phyloP scores from a whole-genome alignment of 2,888 invertebrate species.

The Octonoba sinensis region DNA sequence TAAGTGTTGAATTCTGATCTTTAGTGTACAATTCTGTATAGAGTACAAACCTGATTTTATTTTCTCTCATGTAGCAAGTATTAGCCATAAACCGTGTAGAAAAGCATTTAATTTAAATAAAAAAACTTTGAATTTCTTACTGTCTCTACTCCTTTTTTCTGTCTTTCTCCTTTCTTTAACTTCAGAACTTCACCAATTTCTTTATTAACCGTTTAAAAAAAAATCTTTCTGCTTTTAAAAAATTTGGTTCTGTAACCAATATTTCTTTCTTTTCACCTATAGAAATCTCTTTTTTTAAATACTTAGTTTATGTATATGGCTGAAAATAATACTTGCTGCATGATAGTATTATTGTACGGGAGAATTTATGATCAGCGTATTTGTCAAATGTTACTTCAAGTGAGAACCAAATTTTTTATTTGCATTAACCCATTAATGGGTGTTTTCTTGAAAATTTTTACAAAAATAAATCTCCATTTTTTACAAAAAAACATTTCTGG shows the following conservation, averaged over 20 bases:
- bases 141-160: conserved; percentile 54
- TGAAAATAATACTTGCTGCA: conserved; percentile 39
- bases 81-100: conserved; percentile 41
- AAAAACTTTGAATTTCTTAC: conserved; percentile 37
- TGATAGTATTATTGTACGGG: conserved; percentile 25
- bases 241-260: conserved; percentile 58
- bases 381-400: too few relatives aligned
- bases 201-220: conserved; percentile 9
- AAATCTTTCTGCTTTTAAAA: conserved; percentile 28
- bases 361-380: too few relatives aligned
- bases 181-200: conserved; percentile 15
- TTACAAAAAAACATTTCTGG: too few relatives aligned
- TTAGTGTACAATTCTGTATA: neutral
- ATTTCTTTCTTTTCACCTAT: neutral
- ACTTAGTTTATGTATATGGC: too few relatives aligned
- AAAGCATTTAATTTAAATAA: conserved; percentile 36
- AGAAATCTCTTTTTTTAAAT: neutral
- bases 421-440: too few relatives aligned
- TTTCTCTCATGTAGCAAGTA: conserved; percentile 61
- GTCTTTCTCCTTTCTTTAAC: conserved; percentile 39
- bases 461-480: too few relatives aligned
- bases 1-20: conserved; percentile 8
- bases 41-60: conserved; percentile 27
- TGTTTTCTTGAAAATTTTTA: too few relatives aligned
- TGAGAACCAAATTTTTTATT: too few relatives aligned